Evolutionary conservation across 2,113 vertebrate genomes (phyloP).

Genomic region (Salvelinus sp.): DNA sequence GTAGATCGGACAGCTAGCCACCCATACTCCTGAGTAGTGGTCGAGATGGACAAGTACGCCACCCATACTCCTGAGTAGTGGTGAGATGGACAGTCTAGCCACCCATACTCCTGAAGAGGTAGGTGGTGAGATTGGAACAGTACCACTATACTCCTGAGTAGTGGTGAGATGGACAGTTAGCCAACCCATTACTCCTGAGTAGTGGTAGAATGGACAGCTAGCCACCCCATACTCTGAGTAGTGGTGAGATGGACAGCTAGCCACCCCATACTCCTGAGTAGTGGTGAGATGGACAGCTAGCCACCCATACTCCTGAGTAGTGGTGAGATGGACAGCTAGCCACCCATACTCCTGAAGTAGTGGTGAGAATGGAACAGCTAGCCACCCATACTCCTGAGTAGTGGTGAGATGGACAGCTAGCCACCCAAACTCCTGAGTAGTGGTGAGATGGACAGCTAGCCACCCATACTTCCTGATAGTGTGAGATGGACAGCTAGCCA

Average conservation of each 20-base stretch:
- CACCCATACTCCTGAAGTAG: constrained; percentile 64
- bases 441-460: constrained; percentile 61
- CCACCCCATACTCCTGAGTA: constrained; percentile 58
- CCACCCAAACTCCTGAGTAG: constrained; percentile 63
- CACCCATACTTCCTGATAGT: constrained; percentile 65
- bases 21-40: constrained; percentile 71
- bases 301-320: constrained; percentile 63
- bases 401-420: constrained; percentile 65
- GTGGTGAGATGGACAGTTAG: constrained; percentile 65
- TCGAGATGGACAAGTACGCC: constrained; percentile 46
- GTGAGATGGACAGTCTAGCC: constrained; percentile 58
- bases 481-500: constrained; percentile 44
- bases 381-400: constrained; percentile 58
- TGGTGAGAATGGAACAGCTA: constrained; percentile 61
- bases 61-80: constrained; percentile 65
- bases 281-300: constrained; percentile 65
- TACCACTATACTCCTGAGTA: no score
- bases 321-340: constrained; percentile 61
- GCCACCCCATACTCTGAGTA: constrained; percentile 58
- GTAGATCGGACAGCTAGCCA: constrained; percentile 58
- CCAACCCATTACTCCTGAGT: constrained; percentile 58
- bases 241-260: constrained; percentile 65
- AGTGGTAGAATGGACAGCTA: constrained; percentile 67
- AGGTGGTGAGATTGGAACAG: constrained; percentile 80
- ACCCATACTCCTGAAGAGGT: constrained; percentile 63